Evolutionary conservation across 2,797 vertebrate genomes (phyloP).

Genomic region (Anniella stebbinsi): DNA sequence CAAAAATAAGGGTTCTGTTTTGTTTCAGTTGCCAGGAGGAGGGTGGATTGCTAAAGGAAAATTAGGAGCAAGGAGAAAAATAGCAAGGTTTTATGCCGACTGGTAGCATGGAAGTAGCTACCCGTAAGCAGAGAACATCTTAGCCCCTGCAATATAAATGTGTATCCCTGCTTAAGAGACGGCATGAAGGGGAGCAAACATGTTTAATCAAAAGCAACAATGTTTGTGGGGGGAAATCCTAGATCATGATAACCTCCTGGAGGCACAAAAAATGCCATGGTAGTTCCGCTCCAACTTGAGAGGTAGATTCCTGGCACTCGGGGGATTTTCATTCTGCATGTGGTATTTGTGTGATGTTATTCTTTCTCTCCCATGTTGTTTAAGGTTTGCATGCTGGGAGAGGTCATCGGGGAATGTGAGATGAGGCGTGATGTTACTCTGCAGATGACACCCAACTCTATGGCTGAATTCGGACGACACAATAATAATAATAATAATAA

Average conservation of each 20-base stretch:
- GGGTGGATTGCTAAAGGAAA: conserved; percentile 49
- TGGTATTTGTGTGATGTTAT: background rate
- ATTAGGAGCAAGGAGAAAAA: conserved; percentile 48
- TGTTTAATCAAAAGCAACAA: background rate
- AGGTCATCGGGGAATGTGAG: no score
- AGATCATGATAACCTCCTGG: no score
- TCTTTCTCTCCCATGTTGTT: background rate
- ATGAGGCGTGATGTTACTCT: no score
- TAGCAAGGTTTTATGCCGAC: conserved; percentile 40
- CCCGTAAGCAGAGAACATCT: background rate
- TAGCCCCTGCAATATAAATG: no score
- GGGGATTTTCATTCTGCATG: background rate
- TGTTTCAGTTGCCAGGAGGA: conserved; percentile 58
- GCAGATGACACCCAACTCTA: no score
- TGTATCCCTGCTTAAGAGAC: background rate
- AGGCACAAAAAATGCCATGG: no score
- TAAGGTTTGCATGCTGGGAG: background rate
- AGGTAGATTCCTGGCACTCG: background rate
- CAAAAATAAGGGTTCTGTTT: background rate
- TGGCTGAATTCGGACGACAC: no score
- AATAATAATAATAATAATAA: no score
- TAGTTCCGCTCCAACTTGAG: background rate
- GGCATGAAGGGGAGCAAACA: conserved; percentile 62
- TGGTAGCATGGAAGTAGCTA: background rate
- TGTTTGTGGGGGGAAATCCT: background rate